Conservation (phyloP, 2,888 invertebrate species). For the Athripsodes cinereus region DNA sequence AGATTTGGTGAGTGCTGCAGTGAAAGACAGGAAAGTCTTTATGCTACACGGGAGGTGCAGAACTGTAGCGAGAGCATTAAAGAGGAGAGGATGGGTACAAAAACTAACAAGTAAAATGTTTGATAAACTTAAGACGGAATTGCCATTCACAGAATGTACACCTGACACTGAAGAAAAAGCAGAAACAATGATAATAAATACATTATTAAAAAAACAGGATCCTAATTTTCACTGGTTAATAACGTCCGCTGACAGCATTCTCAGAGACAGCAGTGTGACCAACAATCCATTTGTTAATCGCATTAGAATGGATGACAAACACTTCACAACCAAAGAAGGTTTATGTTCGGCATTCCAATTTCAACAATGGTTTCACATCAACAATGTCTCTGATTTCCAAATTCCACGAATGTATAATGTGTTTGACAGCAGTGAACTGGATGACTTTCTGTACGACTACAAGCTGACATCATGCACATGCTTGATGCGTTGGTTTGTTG, state of each 20-base stretch:
- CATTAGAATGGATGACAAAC: constrained; percentile 34
- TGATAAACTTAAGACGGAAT: constrained; percentile 33
- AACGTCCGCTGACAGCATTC: constrained; percentile 31
- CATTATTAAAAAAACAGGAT: constrained; percentile 37
- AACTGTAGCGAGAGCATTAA: constrained; percentile 52
- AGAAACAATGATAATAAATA: constrained; percentile 42
- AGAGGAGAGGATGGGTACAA: constrained; percentile 68
- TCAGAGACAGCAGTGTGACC: constrained; percentile 31
- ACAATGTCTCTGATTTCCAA: constrained; percentile 55
- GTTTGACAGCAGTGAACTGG: constrained; percentile 49
- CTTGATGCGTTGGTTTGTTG: constrained; percentile 57
- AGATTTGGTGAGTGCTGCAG: constrained; percentile 44
- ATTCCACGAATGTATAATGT: constrained; percentile 69
- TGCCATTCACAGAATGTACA: constrained; percentile 30
- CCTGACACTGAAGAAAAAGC: constrained; percentile 36
- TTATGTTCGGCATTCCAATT: constrained; percentile 51
- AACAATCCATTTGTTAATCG: constrained; percentile 38
- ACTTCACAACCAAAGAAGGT: constrained; percentile 46
- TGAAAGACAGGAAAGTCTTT: constrained; percentile 49
- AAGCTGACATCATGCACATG: constrained; percentile 72
- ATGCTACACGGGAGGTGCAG: constrained; percentile 48
- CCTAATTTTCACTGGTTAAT: constrained; percentile 41
- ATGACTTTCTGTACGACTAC: constrained; percentile 64
- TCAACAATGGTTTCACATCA: constrained; percentile 59
- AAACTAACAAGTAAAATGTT: constrained; percentile 45